phyloP scores from a whole-genome alignment of 2,797 vertebrate species.

The Remorina albescens region DNA sequence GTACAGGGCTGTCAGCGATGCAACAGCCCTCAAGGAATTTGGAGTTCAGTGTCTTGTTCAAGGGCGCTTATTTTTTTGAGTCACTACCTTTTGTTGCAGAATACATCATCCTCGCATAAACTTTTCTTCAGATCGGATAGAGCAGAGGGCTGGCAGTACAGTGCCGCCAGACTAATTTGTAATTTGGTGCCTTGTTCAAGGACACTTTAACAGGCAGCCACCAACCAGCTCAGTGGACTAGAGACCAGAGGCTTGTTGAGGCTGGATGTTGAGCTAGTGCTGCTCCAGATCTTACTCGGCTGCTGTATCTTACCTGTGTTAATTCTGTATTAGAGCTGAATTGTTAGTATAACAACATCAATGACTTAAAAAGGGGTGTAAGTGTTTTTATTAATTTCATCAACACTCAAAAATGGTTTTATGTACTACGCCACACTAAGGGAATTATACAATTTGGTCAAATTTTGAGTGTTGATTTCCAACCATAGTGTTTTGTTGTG shows the following conservation, averaged over 20 bases:
- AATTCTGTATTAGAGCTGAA: conserved; percentile 42
- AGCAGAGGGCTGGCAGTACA: conserved; percentile 49
- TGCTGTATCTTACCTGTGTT: conserved; percentile 19
- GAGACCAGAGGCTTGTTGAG: conserved; percentile 31
- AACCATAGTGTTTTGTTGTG: too few relatives aligned
- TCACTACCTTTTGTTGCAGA: conserved; percentile 65
- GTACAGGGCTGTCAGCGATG: conserved; percentile 47
- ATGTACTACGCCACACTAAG: background rate
- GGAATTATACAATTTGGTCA: background rate
- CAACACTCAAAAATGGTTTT: background rate
- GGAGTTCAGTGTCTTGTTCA: conserved; percentile 70
- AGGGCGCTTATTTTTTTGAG: conserved; percentile 69
- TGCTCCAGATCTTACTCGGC: conserved; percentile 6
- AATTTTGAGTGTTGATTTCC: too few relatives aligned
- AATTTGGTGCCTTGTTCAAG: conserved; percentile 73
- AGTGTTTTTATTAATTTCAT: background rate
- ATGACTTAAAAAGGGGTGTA: background rate
- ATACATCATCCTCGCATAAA: conserved; percentile 63
- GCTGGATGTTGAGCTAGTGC: conserved; percentile 43
- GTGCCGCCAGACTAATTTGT: conserved; percentile 57
- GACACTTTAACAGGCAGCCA: conserved; percentile 60
- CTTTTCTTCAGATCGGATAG: conserved; percentile 58
- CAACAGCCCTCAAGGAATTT: conserved; percentile 62
- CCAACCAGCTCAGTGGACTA: conserved; percentile 29
- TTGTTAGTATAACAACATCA: conserved; percentile 15